Evolutionary conservation across 2,888 invertebrate species (phyloP).

Genomic region (Nineta flava): DNA sequence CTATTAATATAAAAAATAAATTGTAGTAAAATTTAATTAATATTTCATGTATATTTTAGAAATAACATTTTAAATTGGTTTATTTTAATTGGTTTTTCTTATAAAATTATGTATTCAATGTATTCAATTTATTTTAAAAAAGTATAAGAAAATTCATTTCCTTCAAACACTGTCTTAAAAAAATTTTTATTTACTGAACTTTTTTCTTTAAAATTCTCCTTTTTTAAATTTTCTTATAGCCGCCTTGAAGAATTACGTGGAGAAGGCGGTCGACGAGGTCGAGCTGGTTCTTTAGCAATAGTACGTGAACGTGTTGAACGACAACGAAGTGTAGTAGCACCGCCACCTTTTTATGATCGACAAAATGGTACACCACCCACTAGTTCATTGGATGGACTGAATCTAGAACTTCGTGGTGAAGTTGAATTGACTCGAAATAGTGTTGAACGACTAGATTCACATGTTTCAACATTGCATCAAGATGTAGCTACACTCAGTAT

Average conservation of each 20-base stretch:
- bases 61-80: too few species aligned
- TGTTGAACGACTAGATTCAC: conserved; percentile 64
- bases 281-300: conserved; percentile 31
- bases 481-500: conserved; percentile 74
- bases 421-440: conserved; percentile 25
- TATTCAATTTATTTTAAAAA: neutral
- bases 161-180: too few species aligned
- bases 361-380: conserved; percentile 27
- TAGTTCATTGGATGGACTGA: conserved; percentile 44
- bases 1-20: too few species aligned
- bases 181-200: too few species aligned
- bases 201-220: too few species aligned
- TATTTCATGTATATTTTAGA: too few species aligned
- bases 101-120: too few species aligned
- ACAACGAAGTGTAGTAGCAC: conserved; percentile 42
- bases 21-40: too few species aligned
- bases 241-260: conserved; percentile 21
- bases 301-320: conserved; percentile 51
- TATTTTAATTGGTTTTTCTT: too few species aligned
- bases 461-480: conserved; percentile 67
- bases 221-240: neutral
- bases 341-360: conserved; percentile 10
- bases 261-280: conserved; percentile 22
- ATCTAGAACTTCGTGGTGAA: conserved; percentile 30
- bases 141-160: too few species aligned